Base-by-base conservation (phyloP, 2,113 vertebrate species). In the Marcusenius ussheri region DNA sequence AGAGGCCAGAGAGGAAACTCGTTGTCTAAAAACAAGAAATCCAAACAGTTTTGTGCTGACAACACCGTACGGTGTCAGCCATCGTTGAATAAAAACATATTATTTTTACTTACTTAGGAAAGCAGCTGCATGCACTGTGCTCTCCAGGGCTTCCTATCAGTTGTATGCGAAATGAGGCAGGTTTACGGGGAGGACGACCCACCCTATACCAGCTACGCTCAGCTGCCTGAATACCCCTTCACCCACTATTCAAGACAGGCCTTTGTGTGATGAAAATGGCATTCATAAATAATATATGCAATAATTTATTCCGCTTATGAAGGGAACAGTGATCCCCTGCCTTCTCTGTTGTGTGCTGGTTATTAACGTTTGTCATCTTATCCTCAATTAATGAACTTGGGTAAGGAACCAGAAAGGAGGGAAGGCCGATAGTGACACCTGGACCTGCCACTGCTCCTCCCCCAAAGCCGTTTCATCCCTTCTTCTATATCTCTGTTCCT, bases 211-310 rank as follows among this genome's bases (percentile, higher is more conserved):
- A 39, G 35, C 31, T 42, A 42, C 35, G 15, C 74, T 80, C 74
- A 19, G 74, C 74, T 39, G 35, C 17, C 74, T 17, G 74, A 19
- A 39, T 80, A 39, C 35, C 74, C 7, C 5, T 39, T 39, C 74
- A 17, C 35, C 74, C 35, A 39, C 31, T 80, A n/a, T 42, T 39
- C 74, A 42, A 17, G 31, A 39, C 15, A 5, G 53, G 39, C 17
- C 8, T 35, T 39, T 35, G 56, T 27, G 50, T 10, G 24, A n/a
- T n/a, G 56, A 46, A 88, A 88, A 66, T 58, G 21, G 53, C 53
- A 24, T 88, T 88, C 31, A 47, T 46, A 39, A 88, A 88, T 62
- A 88, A 88, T 88, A 39, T 39, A 85, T 62, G n/a, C 35, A 19
- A 39, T 80, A 80, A 80, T 45, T 88, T 46, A 53, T 45, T 66